A percentile compares a stretch with the other conserved stretches of the same genome.
These are phyloP conservation scores for Drosophila baimaii DNA, from an alignment of 1,140 invertebrate species.

Conservation along the genomic window DNA sequence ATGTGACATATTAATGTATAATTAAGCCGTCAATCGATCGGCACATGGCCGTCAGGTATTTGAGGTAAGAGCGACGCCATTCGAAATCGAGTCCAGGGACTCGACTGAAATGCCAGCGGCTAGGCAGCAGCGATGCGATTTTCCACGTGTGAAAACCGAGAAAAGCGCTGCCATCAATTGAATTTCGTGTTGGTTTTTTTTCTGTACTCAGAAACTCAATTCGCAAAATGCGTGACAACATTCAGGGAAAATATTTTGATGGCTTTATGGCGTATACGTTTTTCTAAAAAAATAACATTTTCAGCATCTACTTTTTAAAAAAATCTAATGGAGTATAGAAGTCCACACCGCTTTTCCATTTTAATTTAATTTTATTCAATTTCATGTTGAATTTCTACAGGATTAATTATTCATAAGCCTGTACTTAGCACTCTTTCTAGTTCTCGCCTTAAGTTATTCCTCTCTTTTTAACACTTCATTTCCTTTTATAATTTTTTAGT, in stretches of 20 bases:
- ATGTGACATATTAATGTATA: conserved; percentile 9
- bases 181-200: neutral
- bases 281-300: no score
- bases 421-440: neutral
- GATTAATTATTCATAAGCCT: neutral
- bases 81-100: conserved; percentile 12
- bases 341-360: neutral
- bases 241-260: neutral
- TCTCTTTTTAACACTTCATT: neutral
- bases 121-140: conserved; percentile 10
- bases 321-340: neutral
- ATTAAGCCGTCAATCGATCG: conserved; percentile 23
- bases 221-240: neutral
- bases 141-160: conserved; percentile 8
- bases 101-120: conserved; percentile 17
- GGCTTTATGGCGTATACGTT: no score
- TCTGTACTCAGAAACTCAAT: neutral
- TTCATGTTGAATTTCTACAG: neutral
- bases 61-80: neutral
- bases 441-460: neutral
- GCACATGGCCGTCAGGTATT: conserved; percentile 8
- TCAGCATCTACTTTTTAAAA: neutral
- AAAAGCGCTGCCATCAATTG: conserved; percentile 6
- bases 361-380: conserved; percentile 5
- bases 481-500: conserved; percentile 12